phyloP scores from a whole-genome alignment of 2,113 vertebrate species.

The Electrona antarctica region DNA sequence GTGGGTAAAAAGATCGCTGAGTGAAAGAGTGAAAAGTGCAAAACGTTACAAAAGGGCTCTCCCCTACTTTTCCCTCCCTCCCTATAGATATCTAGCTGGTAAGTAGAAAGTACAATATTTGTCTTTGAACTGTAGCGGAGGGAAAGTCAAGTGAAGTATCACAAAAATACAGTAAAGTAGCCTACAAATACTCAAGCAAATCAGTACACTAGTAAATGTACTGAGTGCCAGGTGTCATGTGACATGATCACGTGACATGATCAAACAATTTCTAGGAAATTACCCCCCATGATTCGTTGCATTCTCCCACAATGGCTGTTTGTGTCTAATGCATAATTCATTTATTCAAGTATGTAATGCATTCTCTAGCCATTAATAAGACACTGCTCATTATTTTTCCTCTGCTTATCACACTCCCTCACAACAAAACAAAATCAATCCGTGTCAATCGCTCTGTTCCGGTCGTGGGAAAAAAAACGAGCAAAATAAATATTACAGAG shows the following conservation, averaged over 20 bases:
- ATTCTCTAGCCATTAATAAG: conserved; percentile 64
- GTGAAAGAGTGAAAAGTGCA: no score
- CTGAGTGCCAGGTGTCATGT: conserved; percentile 1
- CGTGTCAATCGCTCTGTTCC: conserved; percentile 46
- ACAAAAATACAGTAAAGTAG: conserved; percentile 6
- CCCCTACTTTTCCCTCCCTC: background rate
- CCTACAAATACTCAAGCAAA: no score
- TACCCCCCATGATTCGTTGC: conserved; percentile 39
- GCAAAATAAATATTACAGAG: conserved; percentile 41
- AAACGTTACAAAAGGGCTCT: no score
- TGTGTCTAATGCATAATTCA: conserved; percentile 68
- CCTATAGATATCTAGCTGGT: background rate
- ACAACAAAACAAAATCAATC: conserved; percentile 69
- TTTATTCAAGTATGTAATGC: conserved; percentile 44
- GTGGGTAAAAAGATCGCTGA: no score
- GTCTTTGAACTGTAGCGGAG: no score
- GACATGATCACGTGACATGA: conserved; percentile 40
- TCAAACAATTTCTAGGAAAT: conserved; percentile 43
- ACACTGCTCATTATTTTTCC: conserved; percentile 62
- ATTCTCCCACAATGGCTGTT: conserved; percentile 34
- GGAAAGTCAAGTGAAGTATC: background rate
- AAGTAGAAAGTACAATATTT: no score
- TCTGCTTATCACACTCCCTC: conserved; percentile 46
- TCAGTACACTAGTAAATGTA: no score
- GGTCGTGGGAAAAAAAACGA: conserved; percentile 9